These are phyloP conservation scores for Eulemur macaco DNA, from an alignment of 2,113 vertebrate genomes.

Conservation along the genomic window DNA sequence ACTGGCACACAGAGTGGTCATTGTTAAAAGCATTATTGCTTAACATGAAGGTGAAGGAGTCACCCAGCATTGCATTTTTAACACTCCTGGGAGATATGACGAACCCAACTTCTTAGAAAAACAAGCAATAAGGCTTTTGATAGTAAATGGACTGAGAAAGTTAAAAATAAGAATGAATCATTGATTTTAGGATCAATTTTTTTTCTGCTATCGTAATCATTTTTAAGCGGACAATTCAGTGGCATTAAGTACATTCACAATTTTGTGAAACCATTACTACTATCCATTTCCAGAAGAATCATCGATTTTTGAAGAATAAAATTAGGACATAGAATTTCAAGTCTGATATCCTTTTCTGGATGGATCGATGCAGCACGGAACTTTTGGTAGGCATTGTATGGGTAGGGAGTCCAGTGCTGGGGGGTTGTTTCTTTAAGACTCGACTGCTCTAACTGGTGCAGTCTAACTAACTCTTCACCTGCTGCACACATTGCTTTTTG, in stretches of 20 bases:
- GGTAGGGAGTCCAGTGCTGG: not conserved
- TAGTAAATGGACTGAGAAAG: not conserved
- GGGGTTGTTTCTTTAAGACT: not conserved
- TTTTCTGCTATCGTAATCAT: not conserved
- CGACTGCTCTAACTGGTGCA: accelerated
- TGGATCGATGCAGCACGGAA: not conserved
- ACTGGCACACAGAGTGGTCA: not conserved
- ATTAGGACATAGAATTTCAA: not conserved
- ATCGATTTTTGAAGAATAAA: not conserved
- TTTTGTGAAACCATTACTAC: not conserved
- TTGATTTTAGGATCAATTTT: not conserved
- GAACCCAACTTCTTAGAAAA: not conserved
- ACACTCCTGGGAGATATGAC: not conserved
- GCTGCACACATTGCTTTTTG: not conserved
- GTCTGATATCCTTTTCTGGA: not conserved
- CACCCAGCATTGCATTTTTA: not conserved
- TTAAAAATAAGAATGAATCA: not conserved
- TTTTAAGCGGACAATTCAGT: not conserved
- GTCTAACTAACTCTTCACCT: not conserved
- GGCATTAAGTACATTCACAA: not conserved
- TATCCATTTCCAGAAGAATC: not conserved
- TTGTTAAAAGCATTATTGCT: not conserved
- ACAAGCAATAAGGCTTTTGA: not conserved
- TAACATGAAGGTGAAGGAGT: not conserved
- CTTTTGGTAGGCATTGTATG: not conserved